These are phyloP conservation scores for Lochmaea crataegi DNA, from an alignment of 2,888 invertebrate genomes.

Conservation along the genomic window DNA sequence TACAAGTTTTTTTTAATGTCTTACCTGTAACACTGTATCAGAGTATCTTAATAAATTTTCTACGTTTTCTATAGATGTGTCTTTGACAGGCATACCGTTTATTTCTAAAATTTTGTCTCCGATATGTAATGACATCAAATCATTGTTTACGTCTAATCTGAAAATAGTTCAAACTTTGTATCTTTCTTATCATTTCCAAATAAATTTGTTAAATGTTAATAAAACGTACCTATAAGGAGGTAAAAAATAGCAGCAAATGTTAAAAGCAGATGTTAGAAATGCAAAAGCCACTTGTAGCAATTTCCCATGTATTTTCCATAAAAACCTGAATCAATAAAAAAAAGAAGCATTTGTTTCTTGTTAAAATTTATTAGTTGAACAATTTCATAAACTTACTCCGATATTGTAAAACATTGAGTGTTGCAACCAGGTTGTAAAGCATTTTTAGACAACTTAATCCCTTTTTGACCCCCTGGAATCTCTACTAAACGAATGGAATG, in stretches of 20 bases:
- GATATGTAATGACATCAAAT: slow-evolving; percentile 85
- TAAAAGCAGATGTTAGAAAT: slow-evolving; percentile 77
- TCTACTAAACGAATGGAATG: slow-evolving; percentile 89
- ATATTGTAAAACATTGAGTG: slow-evolving; percentile 74
- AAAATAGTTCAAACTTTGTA: slow-evolving; percentile 39
- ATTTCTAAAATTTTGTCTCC: slow-evolving; percentile 95
- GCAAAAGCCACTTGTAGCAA: slow-evolving; percentile 77
- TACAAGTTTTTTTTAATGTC: neutral
- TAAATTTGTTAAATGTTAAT: neutral
- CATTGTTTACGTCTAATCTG: slow-evolving; percentile 85
- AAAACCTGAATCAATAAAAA: slow-evolving; percentile 63
- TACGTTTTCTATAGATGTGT: slow-evolving; percentile 82
- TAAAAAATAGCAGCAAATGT: slow-evolving; percentile 75
- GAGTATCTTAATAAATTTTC: slow-evolving; percentile 80
- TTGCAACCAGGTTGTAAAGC: slow-evolving; percentile 67
- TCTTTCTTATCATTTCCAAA: neutral
- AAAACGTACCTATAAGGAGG: slow-evolving; percentile 71
- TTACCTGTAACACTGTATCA: slow-evolving; percentile 80
- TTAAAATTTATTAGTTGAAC: too few species aligned
- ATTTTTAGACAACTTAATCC: slow-evolving; percentile 74
- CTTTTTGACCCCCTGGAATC: slow-evolving; percentile 76
- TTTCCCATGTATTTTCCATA: slow-evolving; percentile 76
- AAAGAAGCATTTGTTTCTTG: neutral
- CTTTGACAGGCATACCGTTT: slow-evolving; percentile 88
- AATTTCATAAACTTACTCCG: slow-evolving; percentile 70